Base-by-base conservation (phyloP, 2,113 vertebrate species). In the Alligator sinensis region DNA sequence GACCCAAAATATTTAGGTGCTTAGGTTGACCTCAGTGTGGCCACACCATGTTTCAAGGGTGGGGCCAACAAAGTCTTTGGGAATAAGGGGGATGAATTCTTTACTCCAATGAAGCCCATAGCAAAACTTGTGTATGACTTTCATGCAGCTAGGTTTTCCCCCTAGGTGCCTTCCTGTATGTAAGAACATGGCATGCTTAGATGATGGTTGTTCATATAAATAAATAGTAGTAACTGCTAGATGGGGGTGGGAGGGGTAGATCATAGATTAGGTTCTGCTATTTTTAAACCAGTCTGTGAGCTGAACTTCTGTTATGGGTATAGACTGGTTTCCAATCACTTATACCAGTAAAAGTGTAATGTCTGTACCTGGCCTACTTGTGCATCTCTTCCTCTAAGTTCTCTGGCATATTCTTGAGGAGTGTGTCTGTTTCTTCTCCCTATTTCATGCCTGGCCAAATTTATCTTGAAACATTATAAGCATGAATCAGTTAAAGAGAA, bases 91-190 rank as follows among this genome's bases (percentile, higher is more conserved):
- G 89, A n/a, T 84, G 72, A 89, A 94, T 88, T 82, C 77, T 86
- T 96, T 89, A 85, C 96, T 94, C 82, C 15, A 77, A 86, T 70
- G 89, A 94, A 75, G 19, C 78, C 84, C 57, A 13, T 92, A 84
- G 86, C 86, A 88, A 87, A 94, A 93, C 79, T 91, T 94, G 59
- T 25, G 28, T 28, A 47, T n/a, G 27, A 70, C 30, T 70, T 70
- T 22, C 79, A 59, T 70, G 72, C 18, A 92, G 78, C 28, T 60
- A 94, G 82, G 27, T 86, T 92, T 95, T 91, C 75, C 70, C 81
- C 38, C 38, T 57, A 58, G 54, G 83, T 58, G 77, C 21, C 28
- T 70, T 34, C 34, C 17, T 70, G 68, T 22, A 34, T 18, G 19
- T 70, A 17, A 47, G 47, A 47, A 9, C 38, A 9, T 47, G 9